Evolutionary conservation across 2,888 invertebrate species (phyloP), one percentile per base, ranked within the genome.

Genomic region (Tenthredo notha): DNA sequence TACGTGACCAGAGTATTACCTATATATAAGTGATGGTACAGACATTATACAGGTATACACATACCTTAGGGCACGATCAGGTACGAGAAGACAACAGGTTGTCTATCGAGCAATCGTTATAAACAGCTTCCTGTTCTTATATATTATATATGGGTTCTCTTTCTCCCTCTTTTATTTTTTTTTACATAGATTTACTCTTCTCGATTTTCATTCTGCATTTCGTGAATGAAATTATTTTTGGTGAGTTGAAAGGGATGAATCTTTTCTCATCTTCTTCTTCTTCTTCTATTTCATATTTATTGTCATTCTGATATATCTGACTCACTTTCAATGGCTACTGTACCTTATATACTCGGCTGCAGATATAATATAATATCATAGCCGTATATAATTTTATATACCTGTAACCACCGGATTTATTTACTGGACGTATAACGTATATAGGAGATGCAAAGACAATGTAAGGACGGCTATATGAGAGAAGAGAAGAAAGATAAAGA

Each of bases 61-160:
- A 80, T 61, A 40, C 61, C 61, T 61, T 10, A 29, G 77, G 54
- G 33, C 29, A 29, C 29, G 77, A 77, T 47, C 47, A 2, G 33
- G 54, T 21, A 54, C 50, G 77, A 29, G 77, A 77, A 80, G 80
- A 80, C 80, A 61, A 80, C 80, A 80, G 80, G 80, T 80, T 61
- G 61, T 61, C 80, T 80, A 77, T 77, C 77, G 54, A 33, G 54
- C 77, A 77, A 54, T 77, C 77, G 47, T 25, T 50, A 21, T 12
- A 37, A 80, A 15, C 61, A 61, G 80, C 80, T 80, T 80, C 80
- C 80, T 80, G 61, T 61, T 80, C 40, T 21, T 29, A 1, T 50
- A 12, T 29, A 10, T 75, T 29, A 21, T 75, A 9, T 25, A 33
- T 67, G 29, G 25, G 12, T 29, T 33, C 47, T 47, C 47, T 47